phyloP scores from a whole-genome alignment of 2,888 invertebrate genomes.

The Cephalotes varians region DNA sequence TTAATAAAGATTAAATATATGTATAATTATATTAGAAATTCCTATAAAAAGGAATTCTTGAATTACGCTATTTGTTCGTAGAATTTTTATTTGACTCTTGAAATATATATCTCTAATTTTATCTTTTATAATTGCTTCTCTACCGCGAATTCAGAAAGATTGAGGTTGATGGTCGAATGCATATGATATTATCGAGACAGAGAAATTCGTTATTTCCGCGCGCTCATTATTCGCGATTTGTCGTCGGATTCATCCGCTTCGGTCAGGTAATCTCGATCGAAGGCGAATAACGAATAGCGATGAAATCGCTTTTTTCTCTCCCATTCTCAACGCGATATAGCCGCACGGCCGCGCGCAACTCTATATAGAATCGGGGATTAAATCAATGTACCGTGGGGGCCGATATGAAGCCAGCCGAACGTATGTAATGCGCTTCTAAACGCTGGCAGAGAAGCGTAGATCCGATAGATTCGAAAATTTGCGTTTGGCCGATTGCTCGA shows the following conservation, averaged over 20 bases:
- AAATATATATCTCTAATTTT: not conserved
- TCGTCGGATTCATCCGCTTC: conserved; percentile 51
- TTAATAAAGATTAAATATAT: not conserved
- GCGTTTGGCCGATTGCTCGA: conserved; percentile 59
- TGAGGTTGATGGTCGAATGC: not conserved
- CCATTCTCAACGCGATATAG: conserved; percentile 48
- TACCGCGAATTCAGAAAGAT: not conserved
- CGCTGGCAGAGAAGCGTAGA: conserved; percentile 58
- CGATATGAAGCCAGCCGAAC: conserved; percentile 75
- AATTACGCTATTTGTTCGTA: not conserved
- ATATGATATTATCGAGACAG: not conserved
- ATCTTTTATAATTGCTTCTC: not conserved
- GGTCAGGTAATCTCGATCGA: conserved; percentile 70
- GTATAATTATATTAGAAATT: not conserved
- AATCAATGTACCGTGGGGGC: conserved; percentile 75
- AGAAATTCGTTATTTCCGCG: conserved; percentile 4
- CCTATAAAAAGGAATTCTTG: not conserved
- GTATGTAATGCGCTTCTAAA: conserved; percentile 71
- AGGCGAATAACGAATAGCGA: conserved; percentile 68
- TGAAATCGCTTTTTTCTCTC: conserved; percentile 65
- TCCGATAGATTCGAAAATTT: conserved; percentile 71
- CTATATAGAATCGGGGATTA: conserved; percentile 73
- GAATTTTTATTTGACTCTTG: not conserved
- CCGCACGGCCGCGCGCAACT: conserved; percentile 21
- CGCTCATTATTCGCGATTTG: conserved; percentile 47